Evolutionary conservation across 2,888 invertebrate species (phyloP), one percentile per base, ranked within the genome.

Genomic region (Diploptera punctata): DNA sequence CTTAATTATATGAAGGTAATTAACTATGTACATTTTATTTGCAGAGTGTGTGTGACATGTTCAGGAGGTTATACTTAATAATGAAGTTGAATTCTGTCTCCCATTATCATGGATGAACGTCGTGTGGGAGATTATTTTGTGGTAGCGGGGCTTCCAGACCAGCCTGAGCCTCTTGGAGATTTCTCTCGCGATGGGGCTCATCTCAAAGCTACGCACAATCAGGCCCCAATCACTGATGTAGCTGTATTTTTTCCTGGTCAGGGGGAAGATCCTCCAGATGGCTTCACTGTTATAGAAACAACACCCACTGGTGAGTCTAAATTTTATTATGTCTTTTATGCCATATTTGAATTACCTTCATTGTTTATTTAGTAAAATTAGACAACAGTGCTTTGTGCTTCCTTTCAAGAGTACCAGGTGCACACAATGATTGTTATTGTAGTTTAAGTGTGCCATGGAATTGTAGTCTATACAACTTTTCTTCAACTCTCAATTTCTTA

Each of bases 61-160:
- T 2, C n/a, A n/a, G 29, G 57, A 1, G 29, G 16, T n/a, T 57
- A 13, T 13, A n/a, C 29, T 24, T 57, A 24, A 57, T 4, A 31
- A 29, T 57, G 57, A 57, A 57, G 57, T 57, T 57, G 29, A 33
- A 43, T 24, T 21, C 65, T 16, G 21, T 16, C 10, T 38, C 43
- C 38, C 21, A 38, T 21, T 21, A 70, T 33, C 43, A 94, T 94
- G 94, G 94, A 94, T 81, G 94, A 94, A 79, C 88, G 91, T 80
- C 88, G 93, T 83, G 94, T 98, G 76, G 98, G 96, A 26, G 99
- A 99, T 86, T 99, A 99, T 85, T 99, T 99, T 87, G 97, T 99
- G 77, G 94, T 99, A 75, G 98, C 98, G 81, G 99, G 99, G 31
- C 86, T 98, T 82, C 94, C 97, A 18, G 92, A 93, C 75, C 88